These are phyloP conservation scores for Otus sunia DNA, from an alignment of 2,113 vertebrate genomes.

Conservation along the genomic window DNA sequence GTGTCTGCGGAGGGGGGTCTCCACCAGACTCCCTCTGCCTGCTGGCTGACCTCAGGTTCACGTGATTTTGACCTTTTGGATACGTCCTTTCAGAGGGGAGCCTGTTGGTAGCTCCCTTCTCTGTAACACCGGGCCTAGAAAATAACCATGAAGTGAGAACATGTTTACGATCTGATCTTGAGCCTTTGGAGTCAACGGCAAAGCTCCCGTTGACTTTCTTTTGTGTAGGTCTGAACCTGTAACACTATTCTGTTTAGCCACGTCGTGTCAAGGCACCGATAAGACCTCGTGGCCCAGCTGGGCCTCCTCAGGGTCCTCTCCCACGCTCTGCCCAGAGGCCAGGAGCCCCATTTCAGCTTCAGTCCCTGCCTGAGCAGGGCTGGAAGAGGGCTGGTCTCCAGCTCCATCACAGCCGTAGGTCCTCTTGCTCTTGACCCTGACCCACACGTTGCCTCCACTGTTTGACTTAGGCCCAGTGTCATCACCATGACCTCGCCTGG, in stretches of 20 bases:
- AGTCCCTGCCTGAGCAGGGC: not conserved
- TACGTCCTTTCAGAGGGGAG: not conserved
- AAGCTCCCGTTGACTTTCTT: not conserved
- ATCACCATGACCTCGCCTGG: not conserved
- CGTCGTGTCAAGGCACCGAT: rapidly evolving
- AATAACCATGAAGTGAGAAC: not conserved
- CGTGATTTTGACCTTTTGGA: not conserved
- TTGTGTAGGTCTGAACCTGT: not conserved
- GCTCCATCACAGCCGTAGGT: not conserved
- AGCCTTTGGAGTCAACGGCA: not conserved
- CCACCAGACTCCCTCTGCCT: not conserved
- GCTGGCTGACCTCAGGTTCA: not conserved
- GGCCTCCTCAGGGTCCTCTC: not conserved
- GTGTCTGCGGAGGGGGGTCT: not conserved
- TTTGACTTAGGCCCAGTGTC: not conserved
- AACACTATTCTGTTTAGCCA: not conserved
- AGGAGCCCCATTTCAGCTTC: not conserved
- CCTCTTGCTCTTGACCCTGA: not conserved
- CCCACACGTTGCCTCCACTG: rapidly evolving
- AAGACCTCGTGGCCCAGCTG: not conserved
- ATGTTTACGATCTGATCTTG: not conserved
- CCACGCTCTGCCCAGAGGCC: not conserved
- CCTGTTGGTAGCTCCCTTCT: not conserved
- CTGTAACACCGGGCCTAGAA: not conserved
- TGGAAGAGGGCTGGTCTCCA: not conserved